Base-by-base conservation (phyloP, 2,888 invertebrate species). In the Xanthostigma xanthostigma region DNA sequence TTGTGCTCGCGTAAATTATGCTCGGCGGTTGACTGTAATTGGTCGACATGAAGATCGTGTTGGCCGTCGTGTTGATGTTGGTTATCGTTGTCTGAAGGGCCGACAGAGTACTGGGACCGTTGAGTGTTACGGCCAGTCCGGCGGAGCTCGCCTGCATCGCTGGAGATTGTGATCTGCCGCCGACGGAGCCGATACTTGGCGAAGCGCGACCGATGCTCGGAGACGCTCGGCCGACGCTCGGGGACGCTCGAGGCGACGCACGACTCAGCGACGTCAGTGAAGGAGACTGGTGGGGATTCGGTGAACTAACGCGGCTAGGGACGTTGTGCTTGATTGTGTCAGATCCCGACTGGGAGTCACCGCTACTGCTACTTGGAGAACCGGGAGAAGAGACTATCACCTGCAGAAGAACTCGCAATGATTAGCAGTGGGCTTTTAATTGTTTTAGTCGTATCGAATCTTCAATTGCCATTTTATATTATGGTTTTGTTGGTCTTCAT, bases 331-430 rank as follows among this genome's bases (percentile, higher is more conserved):
- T 82, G 65, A 81, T 78, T 54, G 81, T 80, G 61, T 83, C 85
- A 58, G 84, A 84, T 58, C 85, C 86, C 61, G 83, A 83, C 64
- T 83, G 84, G 58, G 82, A 83, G 64, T 84, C 85, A 62, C 85
- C 84, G 72, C 85, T 81, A 74, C 79, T 86, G 78, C 79, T 85
- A 77, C 84, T 86, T 78, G 86, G 84, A 65, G 87, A 86, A 75
- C 84, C 86, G 75, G 86, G 87, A 62, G 85, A 82, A 63, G 81
- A 76, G 58, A 76, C 74, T 73, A 76, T 75, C 74, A 75, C 75
- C 70, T 75, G 68, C 51, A 38, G 36, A 27, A 34, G 13, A 40
- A 13, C 12, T 33, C 27, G 27, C 27, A 27, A 6, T 27, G 6
- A 27, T 27, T 27, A 27, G 27, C 27, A 27, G 6, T 27, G 27